phyloP scores from a whole-genome alignment of 2,113 vertebrate species.

The Sciurus niger region DNA sequence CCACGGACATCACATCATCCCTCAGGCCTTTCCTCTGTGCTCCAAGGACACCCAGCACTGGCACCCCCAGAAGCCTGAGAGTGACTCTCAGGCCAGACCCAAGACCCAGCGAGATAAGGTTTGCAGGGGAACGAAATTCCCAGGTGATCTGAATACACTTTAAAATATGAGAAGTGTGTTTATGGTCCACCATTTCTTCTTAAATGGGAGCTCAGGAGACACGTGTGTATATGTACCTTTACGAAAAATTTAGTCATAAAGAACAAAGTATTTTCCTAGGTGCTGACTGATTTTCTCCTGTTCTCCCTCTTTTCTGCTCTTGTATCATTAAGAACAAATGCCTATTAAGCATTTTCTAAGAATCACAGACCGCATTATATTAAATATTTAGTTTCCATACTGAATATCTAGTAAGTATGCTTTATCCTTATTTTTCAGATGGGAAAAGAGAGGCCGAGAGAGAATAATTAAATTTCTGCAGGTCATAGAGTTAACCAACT shows the following conservation, averaged over 20 bases:
- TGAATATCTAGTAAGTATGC: neutral
- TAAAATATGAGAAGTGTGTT: neutral
- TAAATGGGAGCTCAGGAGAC: neutral
- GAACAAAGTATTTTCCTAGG: neutral
- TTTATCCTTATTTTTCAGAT: constrained; percentile 28
- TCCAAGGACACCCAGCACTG: neutral
- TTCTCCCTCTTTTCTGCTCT: neutral
- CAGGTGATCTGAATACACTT: neutral
- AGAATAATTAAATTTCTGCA: neutral
- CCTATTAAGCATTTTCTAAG: constrained; percentile 1
- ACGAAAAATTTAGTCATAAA: neutral
- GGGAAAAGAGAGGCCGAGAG: constrained; percentile 6
- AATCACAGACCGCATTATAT: neutral
- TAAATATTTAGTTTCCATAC: neutral
- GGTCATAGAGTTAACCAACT: neutral
- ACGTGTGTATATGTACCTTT: neutral
- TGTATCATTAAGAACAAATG: neutral
- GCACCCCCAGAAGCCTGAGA: neutral
- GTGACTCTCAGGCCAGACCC: neutral
- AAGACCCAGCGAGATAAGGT: neutral
- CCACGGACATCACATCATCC: fast-evolving
- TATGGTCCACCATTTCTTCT: neutral
- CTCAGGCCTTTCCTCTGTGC: neutral
- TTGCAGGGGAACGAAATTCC: neutral
- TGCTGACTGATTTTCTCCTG: neutral